Evolutionary conservation across 1,140 invertebrate genomes (phyloP).

Genomic region (Macrotrachela quadricornifera): DNA sequence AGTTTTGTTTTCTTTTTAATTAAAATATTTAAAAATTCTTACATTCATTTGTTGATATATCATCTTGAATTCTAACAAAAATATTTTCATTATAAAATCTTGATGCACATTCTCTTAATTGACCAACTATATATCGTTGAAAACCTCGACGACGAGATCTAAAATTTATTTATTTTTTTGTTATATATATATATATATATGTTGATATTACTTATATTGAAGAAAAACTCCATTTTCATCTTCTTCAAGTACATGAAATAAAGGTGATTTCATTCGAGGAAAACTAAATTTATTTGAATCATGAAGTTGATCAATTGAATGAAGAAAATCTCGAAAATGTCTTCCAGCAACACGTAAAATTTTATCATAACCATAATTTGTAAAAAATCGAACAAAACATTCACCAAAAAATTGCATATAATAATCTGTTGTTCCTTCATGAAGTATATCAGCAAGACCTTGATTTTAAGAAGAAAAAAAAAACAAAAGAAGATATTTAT

Average conservation of each 20-base stretch:
- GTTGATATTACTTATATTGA: constrained; percentile 50
- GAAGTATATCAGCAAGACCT: no score
- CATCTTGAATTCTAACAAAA: constrained; percentile 44
- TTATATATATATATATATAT: constrained; percentile 11
- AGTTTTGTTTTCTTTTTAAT: no score
- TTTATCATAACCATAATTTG: constrained; percentile 59
- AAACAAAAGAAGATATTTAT: no score
- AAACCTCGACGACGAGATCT: constrained; percentile 38
- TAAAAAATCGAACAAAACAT: constrained; percentile 66
- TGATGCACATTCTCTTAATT: constrained; percentile 54
- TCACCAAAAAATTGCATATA: no score
- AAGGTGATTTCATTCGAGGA: constrained; percentile 65
- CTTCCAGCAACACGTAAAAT: constrained; percentile 58
- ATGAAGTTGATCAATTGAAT: constrained; percentile 69
- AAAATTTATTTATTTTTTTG: not conserved
- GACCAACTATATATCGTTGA: constrained; percentile 60
- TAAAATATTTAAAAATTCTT: no score
- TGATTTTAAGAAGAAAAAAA: no score
- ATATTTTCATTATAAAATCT: constrained; percentile 52
- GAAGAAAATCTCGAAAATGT: constrained; percentile 62
- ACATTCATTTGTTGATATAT: constrained; percentile 17
- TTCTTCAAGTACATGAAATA: constrained; percentile 57
- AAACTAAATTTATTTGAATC: constrained; percentile 69
- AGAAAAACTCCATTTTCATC: constrained; percentile 50
- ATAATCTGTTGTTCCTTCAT: no score